phyloP scores from a whole-genome alignment of 1,140 invertebrate species.

The Drosophila aff. region DNA sequence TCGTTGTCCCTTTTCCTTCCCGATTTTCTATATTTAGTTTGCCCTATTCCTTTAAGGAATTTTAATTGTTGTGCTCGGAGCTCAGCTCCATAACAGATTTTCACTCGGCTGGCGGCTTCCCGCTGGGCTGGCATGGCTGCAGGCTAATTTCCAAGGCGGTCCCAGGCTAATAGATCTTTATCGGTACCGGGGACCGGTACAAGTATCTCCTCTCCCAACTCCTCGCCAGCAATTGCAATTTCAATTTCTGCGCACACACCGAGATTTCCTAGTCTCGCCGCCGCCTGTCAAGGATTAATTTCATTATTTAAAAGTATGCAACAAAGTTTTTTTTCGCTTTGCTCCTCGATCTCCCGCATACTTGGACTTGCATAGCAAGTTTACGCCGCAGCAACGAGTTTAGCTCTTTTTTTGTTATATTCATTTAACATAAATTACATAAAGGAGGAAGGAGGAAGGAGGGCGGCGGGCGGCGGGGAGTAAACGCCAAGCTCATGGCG shows the following conservation, averaged over 20 bases:
- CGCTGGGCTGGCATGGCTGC: conserved; percentile 41
- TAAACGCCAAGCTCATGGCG: conserved; percentile 46
- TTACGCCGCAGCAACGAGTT: conserved; percentile 75
- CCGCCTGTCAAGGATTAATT: conserved; percentile 85
- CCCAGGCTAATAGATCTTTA: conserved; percentile 74
- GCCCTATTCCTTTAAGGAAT: conserved; percentile 66
- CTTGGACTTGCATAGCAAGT: conserved; percentile 68
- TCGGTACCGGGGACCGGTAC: conserved; percentile 50
- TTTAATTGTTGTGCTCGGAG: conserved; percentile 69
- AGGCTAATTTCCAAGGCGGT: conserved; percentile 50
- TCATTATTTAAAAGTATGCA: conserved; percentile 79
- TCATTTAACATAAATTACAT: conserved; percentile 84
- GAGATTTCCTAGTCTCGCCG: conserved; percentile 56
- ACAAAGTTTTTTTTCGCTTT: conserved; percentile 31
- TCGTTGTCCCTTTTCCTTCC: conserved; percentile 19
- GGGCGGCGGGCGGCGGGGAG: neutral
- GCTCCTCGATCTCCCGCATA: conserved; percentile 74
- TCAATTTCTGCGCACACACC: conserved; percentile 52
- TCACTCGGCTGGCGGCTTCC: conserved; percentile 34
- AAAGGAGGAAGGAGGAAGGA: conserved; percentile 57
- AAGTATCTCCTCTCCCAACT: conserved; percentile 13
- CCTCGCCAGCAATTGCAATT: conserved; percentile 59
- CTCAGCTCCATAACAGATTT: conserved; percentile 32
- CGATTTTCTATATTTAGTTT: conserved; percentile 52
- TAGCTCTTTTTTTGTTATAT: conserved; percentile 78